Percentiles rank a stretch among this genome's conserved stretches.
phyloP scores from a whole-genome alignment of 2,888 invertebrate species.

The Drosophila sordidula region DNA sequence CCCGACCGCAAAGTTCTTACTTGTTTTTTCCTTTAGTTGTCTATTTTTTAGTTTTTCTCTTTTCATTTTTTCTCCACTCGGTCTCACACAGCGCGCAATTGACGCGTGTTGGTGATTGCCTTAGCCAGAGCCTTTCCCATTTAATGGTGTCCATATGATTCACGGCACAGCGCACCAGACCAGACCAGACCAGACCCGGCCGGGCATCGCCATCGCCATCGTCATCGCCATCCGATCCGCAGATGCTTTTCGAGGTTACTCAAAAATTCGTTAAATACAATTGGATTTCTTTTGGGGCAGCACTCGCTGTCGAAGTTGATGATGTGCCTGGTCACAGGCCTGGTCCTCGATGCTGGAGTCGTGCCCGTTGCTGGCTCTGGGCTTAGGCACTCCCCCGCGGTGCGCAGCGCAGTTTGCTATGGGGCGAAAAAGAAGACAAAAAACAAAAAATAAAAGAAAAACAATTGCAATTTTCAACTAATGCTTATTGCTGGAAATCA shows the following conservation, averaged over 20 bases:
- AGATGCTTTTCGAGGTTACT: slow-evolving; percentile 58
- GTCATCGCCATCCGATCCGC: slow-evolving; percentile 46
- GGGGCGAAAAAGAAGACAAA: slow-evolving; percentile 2
- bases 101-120: slow-evolving; percentile 79
- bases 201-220: slow-evolving; percentile 39
- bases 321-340: slow-evolving; percentile 71
- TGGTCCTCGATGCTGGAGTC: slow-evolving; percentile 57
- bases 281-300: slow-evolving; percentile 74
- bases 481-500: slow-evolving; percentile 84
- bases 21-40: slow-evolving; percentile 6
- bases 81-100: slow-evolving; percentile 79
- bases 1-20: no score
- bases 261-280: slow-evolving; percentile 82
- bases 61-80: slow-evolving; percentile 29
- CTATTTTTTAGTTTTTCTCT: slow-evolving; percentile 14
- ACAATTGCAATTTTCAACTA: slow-evolving; percentile 84
- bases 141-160: slow-evolving; percentile 83
- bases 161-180: slow-evolving; percentile 69
- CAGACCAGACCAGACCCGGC: slow-evolving; percentile 20
- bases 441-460: slow-evolving; percentile 47
- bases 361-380: slow-evolving; percentile 36
- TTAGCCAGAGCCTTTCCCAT: slow-evolving; percentile 65
- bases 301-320: slow-evolving; percentile 70
- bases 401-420: slow-evolving; percentile 40
- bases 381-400: slow-evolving; percentile 74